Evolutionary conservation across 37 sponge, comb jelly and placozoan genomes (phyloP), one percentile per base, ranked within the genome.

Genomic region (Tethya wilhelma): DNA sequence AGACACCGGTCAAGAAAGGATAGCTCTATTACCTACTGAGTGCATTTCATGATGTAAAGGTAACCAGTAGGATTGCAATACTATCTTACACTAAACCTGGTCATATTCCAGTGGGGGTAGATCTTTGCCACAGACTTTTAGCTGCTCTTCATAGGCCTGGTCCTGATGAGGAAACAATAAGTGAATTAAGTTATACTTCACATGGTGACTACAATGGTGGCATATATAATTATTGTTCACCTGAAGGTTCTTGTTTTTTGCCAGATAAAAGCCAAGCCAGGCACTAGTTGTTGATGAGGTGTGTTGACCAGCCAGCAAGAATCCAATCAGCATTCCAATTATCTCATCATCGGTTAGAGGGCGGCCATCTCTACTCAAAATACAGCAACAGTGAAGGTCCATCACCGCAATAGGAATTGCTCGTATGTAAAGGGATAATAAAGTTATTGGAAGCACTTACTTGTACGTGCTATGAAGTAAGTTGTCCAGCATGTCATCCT

Each of bases 271-370:
- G 34, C 92, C 90, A 25, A 95, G 78, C 96, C 96, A 95, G 11
- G 96, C 79, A 34, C 93, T 88, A 41, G 96, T 95, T 59, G 96
- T 84, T 44, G 96, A 95, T 59, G 93, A 93, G 38, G 96, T 95
- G 80, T 95, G 96, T 55, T 95, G 96, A 1, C 96, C 96, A 4
- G 96, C 96, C 87, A 95, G 46, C 45, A 95, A 75, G 17, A 95
- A 38, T 4, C 86, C 96, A 46, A 95, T 92, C 83, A 95, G 37
- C 92, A 95, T 78, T 0, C 96, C 96, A 38, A 89, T 71, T 7
- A 95, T 93, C 69, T 95, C 96, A 40, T 77, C 65, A 41, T 95
- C 90, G 19, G 87, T 81, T 23, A 95, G 41, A 19, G 45, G 23
- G 30, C 84, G 86, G 17, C 96, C 96, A 78, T 86, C 81, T 55